Evolutionary conservation across 2,113 vertebrate genomes (phyloP).

Genomic region (Siniperca chuatsi): DNA sequence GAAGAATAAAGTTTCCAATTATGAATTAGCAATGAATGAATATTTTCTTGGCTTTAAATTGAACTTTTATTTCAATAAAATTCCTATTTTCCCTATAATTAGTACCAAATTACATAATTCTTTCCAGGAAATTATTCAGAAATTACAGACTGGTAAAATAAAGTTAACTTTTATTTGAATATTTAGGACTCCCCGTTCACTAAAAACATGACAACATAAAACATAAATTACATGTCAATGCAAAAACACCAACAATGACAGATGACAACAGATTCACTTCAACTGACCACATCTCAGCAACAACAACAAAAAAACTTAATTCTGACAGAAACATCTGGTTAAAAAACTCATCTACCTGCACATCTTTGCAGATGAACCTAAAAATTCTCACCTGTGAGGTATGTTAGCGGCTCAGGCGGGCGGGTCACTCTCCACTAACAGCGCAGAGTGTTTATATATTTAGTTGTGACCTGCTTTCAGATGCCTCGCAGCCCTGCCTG

Average conservation of each 20-base stretch:
- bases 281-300: background rate
- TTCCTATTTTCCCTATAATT: background rate
- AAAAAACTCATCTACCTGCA: background rate
- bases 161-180: background rate
- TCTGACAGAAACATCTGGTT: background rate
- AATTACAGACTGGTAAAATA: background rate
- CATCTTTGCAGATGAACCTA: background rate
- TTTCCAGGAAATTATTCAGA: background rate
- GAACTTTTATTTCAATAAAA: background rate
- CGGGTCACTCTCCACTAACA: background rate
- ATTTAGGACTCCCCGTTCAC: background rate
- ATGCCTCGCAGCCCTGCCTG: background rate
- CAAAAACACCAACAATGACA: background rate
- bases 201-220: background rate
- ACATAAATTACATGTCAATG: background rate
- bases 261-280: background rate
- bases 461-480: slow-evolving; percentile 87
- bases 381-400: slow-evolving; percentile 63
- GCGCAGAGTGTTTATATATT: slow-evolving; percentile 80
- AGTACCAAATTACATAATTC: background rate
- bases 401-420: slow-evolving; percentile 10
- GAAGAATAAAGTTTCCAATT: background rate
- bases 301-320: background rate
- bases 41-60: background rate
- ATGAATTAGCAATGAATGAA: background rate